These are phyloP conservation scores for Rhinophrynus dorsalis DNA, from an alignment of 2,797 vertebrate genomes.

Conservation along the genomic window DNA sequence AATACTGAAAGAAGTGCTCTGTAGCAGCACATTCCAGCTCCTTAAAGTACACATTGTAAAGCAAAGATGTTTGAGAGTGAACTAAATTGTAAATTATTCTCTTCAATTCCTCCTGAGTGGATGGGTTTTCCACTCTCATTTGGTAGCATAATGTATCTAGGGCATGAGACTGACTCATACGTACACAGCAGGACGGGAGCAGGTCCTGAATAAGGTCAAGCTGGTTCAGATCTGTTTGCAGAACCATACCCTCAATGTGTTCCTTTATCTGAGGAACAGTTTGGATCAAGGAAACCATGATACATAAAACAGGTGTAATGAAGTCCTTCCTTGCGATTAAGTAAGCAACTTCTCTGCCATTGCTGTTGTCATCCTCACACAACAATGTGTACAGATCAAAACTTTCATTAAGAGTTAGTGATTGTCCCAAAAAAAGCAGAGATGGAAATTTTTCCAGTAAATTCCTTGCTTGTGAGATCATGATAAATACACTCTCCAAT, in stretches of 20 bases:
- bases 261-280: not conserved
- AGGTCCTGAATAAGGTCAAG: constrained; percentile 3
- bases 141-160: not conserved
- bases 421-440: not conserved
- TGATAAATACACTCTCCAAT: not conserved
- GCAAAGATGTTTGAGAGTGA: not conserved
- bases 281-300: not conserved
- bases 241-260: not conserved
- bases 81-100: constrained; percentile 5
- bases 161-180: not conserved
- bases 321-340: not conserved
- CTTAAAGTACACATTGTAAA: not conserved
- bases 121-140: not conserved
- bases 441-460: not conserved
- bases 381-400: not conserved
- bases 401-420: not conserved
- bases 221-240: not conserved
- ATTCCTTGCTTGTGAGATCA: not conserved
- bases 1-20: not conserved
- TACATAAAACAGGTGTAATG: not conserved
- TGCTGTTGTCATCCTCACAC: not conserved
- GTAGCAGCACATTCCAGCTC: not conserved
- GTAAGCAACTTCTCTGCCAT: constrained; percentile 3
- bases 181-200: not conserved
- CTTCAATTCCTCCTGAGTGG: not conserved